These are phyloP conservation scores for Acrobasis repandana DNA, from an alignment of 2,888 invertebrate species.

Conservation along the genomic window DNA sequence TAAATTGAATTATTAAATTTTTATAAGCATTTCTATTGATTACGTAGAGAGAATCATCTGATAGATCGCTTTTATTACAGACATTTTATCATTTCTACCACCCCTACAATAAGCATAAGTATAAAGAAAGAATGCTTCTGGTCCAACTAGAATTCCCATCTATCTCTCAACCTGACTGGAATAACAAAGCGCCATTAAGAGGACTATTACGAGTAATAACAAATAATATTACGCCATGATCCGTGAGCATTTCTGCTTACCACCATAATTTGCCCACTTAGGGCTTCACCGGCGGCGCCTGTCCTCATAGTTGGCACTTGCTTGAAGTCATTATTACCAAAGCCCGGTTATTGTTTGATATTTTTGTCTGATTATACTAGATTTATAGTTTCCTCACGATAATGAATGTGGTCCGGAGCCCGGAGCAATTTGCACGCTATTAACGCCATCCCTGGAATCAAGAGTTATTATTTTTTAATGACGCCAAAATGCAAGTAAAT, in stretches of 20 bases:
- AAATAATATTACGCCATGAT: constrained; percentile 10
- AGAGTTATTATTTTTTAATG: constrained; percentile 1
- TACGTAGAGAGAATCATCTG: too few species aligned
- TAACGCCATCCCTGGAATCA: constrained; percentile 10
- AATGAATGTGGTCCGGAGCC: constrained; percentile 11
- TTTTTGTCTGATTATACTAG: constrained; percentile 20
- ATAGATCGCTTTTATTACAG: too few species aligned
- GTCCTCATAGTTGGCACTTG: constrained; percentile 8
- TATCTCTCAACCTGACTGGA: background rate
- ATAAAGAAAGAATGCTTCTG: too few species aligned
- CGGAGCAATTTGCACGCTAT: constrained; percentile 17
- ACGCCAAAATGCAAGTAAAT: background rate
- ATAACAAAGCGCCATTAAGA: background rate
- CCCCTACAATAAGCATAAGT: too few species aligned
- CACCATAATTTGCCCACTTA: constrained; percentile 10
- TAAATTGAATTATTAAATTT: too few species aligned
- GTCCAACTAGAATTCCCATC: too few species aligned
- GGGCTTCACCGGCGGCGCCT: constrained; percentile 12
- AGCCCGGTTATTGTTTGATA: constrained; percentile 22
- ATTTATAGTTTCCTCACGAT: constrained; percentile 24
- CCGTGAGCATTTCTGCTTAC: constrained; percentile 16
- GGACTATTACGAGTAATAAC: background rate
- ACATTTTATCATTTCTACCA: too few species aligned
- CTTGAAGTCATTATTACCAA: constrained; percentile 22
- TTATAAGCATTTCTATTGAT: too few species aligned